These are phyloP conservation scores for Oreochromis aureus DNA, from an alignment of 2,113 vertebrate species.

Conservation along the genomic window DNA sequence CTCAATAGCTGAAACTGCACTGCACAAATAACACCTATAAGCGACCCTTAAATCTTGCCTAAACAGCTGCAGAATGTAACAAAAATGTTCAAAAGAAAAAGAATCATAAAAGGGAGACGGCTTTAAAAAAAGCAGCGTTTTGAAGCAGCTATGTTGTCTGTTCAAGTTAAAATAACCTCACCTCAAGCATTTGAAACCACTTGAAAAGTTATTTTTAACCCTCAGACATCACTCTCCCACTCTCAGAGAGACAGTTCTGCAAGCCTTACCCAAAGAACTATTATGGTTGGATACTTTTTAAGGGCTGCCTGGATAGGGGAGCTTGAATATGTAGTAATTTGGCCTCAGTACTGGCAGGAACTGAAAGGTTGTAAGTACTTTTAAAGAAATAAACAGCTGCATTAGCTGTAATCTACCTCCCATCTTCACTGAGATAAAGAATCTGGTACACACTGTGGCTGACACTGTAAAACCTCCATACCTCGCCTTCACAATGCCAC, in stretches of 20 bases:
- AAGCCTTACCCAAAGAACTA: slow-evolving; percentile 13
- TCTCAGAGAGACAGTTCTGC: slow-evolving; percentile 12
- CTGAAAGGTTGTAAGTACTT: slow-evolving; percentile 1
- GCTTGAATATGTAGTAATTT: slow-evolving; percentile 1
- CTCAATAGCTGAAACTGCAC: not conserved
- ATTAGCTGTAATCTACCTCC: not conserved
- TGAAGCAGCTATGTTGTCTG: slow-evolving; percentile 14
- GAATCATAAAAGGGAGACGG: not conserved
- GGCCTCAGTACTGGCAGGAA: not conserved
- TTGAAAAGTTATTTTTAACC: slow-evolving; percentile 56
- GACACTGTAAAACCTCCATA: not conserved
- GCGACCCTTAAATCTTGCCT: not conserved
- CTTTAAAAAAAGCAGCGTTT: not conserved
- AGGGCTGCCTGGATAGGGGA: not conserved
- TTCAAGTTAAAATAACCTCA: slow-evolving; percentile 24
- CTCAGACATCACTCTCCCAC: slow-evolving; percentile 13
- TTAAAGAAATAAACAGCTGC: not conserved
- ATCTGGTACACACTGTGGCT: not conserved
- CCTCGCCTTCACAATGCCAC: not conserved
- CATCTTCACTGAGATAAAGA: not conserved
- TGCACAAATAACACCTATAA: not conserved
- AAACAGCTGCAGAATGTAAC: not conserved
- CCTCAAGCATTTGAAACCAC: slow-evolving; percentile 29
- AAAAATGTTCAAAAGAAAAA: not conserved
- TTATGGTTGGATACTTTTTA: slow-evolving; percentile 40